phyloP scores from a whole-genome alignment of 1,140 invertebrate genomes.

The Cyrtorhinus lividipennis region DNA sequence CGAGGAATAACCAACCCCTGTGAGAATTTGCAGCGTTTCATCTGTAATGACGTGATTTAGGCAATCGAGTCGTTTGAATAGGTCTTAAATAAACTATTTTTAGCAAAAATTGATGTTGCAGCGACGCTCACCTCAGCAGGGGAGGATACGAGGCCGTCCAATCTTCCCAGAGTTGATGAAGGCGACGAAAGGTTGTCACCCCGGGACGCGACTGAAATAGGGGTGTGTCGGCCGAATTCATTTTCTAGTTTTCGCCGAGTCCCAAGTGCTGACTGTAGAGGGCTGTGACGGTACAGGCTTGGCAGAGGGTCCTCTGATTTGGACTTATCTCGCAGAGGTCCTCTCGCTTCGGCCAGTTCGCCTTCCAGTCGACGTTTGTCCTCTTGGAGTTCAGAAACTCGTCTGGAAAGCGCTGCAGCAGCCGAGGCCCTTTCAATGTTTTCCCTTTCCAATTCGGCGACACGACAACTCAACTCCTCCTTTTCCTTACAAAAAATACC shows the following conservation, averaged over 20 bases:
- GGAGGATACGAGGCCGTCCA: slow-evolving; percentile 23
- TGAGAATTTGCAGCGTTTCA: too few relatives aligned
- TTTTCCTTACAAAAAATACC: neutral
- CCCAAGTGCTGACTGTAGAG: neutral
- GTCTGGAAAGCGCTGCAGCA: neutral
- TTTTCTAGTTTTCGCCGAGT: neutral
- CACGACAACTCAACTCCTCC: neutral
- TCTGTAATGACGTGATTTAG: too few relatives aligned
- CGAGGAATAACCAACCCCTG: too few relatives aligned
- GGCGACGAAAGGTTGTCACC: neutral
- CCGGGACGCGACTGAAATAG: neutral
- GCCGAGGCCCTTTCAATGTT: neutral
- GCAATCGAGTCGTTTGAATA: too few relatives aligned
- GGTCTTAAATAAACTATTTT: too few relatives aligned
- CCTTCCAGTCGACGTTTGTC: neutral
- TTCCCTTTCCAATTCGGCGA: neutral
- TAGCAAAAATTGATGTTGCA: too few relatives aligned
- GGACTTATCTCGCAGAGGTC: neutral
- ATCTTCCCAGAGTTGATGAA: slow-evolving; percentile 12
- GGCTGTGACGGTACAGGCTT: neutral
- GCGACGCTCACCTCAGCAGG: slow-evolving; percentile 7
- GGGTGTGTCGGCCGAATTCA: neutral
- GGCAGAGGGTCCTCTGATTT: neutral
- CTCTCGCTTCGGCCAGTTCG: neutral
- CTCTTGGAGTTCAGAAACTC: slow-evolving; percentile 5